Percentiles rank a stretch among this genome's conserved stretches.
These are phyloP conservation scores for Melikaiella ostensackeni DNA, from an alignment of 2,888 invertebrate genomes.

Conservation along the genomic window DNA sequence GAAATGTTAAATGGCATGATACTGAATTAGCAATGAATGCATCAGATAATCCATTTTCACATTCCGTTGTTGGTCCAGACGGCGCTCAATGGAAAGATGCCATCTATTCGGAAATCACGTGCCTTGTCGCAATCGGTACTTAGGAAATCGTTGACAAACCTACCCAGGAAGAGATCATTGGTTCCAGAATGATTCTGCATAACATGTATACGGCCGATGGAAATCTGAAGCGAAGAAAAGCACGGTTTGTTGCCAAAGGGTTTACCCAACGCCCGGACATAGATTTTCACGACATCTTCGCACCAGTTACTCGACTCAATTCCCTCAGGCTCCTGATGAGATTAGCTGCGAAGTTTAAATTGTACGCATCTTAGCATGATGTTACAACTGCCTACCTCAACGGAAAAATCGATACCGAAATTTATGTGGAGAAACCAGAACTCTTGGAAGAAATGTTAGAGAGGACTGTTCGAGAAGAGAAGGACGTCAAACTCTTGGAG, in stretches of 20 bases:
- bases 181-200: constrained; percentile 45
- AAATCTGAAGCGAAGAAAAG: constrained; percentile 51
- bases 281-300: constrained; percentile 51
- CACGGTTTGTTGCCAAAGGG: constrained; percentile 53
- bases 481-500: too few relatives aligned
- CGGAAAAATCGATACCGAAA: constrained; percentile 50
- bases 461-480: not conserved
- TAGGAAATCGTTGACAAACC: constrained; percentile 49
- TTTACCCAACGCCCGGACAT: constrained; percentile 53
- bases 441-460: constrained; percentile 21
- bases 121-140: constrained; percentile 46
- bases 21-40: too few relatives aligned
- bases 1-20: too few relatives aligned
- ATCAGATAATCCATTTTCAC: constrained; percentile 28
- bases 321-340: constrained; percentile 47
- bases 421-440: constrained; percentile 40
- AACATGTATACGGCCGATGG: constrained; percentile 49
- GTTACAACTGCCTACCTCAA: too few relatives aligned
- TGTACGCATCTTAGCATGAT: constrained; percentile 57
- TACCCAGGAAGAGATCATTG: constrained; percentile 41
- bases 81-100: constrained; percentile 22
- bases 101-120: constrained; percentile 42
- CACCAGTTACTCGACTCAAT: constrained; percentile 49
- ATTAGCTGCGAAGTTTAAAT: constrained; percentile 47
- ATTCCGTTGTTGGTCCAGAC: constrained; percentile 28